phyloP scores from a whole-genome alignment of 2,888 invertebrate genomes.

The Drosophila tanythrix region DNA sequence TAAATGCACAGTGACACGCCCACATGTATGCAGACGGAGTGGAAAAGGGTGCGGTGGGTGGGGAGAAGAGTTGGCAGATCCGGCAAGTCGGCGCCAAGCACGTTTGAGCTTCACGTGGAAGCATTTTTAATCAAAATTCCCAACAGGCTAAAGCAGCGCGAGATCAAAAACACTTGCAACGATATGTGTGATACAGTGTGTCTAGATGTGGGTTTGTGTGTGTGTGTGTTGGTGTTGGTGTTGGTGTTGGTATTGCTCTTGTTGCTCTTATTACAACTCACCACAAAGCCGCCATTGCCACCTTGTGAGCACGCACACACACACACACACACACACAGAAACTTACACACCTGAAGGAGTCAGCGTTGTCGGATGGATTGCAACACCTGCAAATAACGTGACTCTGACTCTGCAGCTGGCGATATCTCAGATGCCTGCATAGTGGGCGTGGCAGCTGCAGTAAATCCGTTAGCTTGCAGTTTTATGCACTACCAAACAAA shows the following conservation, averaged over 20 bases:
- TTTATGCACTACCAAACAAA: constrained; percentile 62
- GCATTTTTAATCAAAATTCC: constrained; percentile 85
- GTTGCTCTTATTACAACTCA: constrained; percentile 59
- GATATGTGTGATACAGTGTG: constrained; percentile 22
- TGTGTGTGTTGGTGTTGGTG: constrained; percentile 12
- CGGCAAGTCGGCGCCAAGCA: constrained; percentile 59
- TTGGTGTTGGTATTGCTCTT: constrained; percentile 16
- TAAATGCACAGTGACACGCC: constrained; percentile 64
- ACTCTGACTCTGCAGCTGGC: constrained; percentile 68
- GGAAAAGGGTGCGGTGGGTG: not conserved
- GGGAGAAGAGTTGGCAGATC: constrained; percentile 36
- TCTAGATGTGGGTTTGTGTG: constrained; percentile 18
- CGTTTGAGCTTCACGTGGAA: constrained; percentile 82
- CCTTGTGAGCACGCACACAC: constrained; percentile 29
- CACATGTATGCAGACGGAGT: constrained; percentile 53
- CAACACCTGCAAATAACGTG: constrained; percentile 82
- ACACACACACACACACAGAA: not conserved
- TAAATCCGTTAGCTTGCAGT: constrained; percentile 72
- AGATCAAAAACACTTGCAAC: constrained; percentile 77
- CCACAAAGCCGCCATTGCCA: constrained; percentile 65
- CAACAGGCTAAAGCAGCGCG: constrained; percentile 82
- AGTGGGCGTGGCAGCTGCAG: constrained; percentile 66
- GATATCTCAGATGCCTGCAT: constrained; percentile 38
- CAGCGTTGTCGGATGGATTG: constrained; percentile 73
- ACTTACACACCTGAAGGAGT: constrained; percentile 37